These are phyloP conservation scores for Carcina quercana DNA, from an alignment of 2,888 invertebrate genomes.

Conservation along the genomic window DNA sequence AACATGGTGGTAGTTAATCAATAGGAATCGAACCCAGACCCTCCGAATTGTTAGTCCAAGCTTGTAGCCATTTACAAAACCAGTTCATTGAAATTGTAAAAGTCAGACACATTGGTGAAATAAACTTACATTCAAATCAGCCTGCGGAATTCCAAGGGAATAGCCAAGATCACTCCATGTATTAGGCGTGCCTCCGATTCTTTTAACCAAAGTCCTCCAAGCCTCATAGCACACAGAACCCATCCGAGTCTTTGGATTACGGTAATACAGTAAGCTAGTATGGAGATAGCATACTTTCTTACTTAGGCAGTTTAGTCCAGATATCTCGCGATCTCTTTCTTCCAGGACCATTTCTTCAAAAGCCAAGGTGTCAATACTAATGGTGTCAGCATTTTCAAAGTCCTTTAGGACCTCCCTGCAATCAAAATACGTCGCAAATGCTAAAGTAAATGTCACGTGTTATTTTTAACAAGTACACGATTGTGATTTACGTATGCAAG, in stretches of 20 bases:
- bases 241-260: conserved; percentile 48
- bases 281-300: conserved; percentile 56
- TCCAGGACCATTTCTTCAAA: conserved; percentile 47
- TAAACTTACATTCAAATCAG: conserved; percentile 57
- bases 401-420: conserved; percentile 45
- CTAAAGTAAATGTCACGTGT: conserved; percentile 2
- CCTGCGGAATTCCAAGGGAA: conserved; percentile 41
- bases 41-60: too few species aligned
- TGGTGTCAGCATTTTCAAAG: conserved; percentile 44
- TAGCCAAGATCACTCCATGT: conserved; percentile 59
- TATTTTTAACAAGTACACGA: conserved; percentile 1
- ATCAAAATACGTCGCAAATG: conserved; percentile 14
- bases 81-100: too few species aligned
- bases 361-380: conserved; percentile 54
- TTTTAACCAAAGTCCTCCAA: conserved; percentile 53
- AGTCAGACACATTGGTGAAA: neutral
- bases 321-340: conserved; percentile 48
- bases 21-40: too few species aligned
- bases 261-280: conserved; percentile 53
- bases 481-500: neutral
- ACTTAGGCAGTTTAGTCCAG: conserved; percentile 43
- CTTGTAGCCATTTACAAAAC: too few species aligned
- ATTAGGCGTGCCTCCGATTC: conserved; percentile 53
- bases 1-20: too few species aligned
- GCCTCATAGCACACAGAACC: conserved; percentile 53